Evolutionary conservation across 1,140 invertebrate genomes (phyloP), one percentile per base, ranked within the genome.

Genomic region (Aplysia californica): DNA sequence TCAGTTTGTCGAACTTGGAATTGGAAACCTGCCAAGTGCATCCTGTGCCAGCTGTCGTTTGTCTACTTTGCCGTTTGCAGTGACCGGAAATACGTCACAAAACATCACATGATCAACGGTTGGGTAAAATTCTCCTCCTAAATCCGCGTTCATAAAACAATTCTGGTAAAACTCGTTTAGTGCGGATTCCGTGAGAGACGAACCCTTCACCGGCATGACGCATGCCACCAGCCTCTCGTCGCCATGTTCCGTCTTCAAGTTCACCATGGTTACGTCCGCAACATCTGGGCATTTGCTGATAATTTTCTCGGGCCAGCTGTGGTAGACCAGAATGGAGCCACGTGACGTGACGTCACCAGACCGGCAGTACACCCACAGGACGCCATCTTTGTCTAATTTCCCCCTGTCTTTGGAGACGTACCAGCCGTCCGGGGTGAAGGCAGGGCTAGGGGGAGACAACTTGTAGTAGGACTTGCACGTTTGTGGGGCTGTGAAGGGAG

Each of bases 211-310:
- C 20, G 61, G 31, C 5, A 65, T 36, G 2, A 65, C 61, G 33
- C 61, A 65, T 65, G 61, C 61, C 20, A 20, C 35, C 26, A 35
- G 35, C 2, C 21, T 20, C 21, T 65, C 61, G 39, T 65, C 61
- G 31, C 33, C 61, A 23, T 36, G 35, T 1, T 20, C 6, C 5
- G 35, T 36, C 61, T 65, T 35, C 2, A 65, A 20, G 1, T 36
- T 23, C 2, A 65, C 18, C 29, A 65, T n/a, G 35, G 61, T 3
- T 2, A 65, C 61, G 2, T 65, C 31, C 3, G 21, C n/a, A 26
- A 65, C 61, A 65, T 65, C 61, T 21, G 61, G 61, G 61, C 61
- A 65, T 36, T 65, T 65, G 33, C 61, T 36, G 10, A 65, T 33
- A 2, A 65, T 36, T 21, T 33, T 21, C 39, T 65, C 61, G 33